phyloP scores from a whole-genome alignment of 2,888 invertebrate genomes.

The Dermolepida albohirtum region DNA sequence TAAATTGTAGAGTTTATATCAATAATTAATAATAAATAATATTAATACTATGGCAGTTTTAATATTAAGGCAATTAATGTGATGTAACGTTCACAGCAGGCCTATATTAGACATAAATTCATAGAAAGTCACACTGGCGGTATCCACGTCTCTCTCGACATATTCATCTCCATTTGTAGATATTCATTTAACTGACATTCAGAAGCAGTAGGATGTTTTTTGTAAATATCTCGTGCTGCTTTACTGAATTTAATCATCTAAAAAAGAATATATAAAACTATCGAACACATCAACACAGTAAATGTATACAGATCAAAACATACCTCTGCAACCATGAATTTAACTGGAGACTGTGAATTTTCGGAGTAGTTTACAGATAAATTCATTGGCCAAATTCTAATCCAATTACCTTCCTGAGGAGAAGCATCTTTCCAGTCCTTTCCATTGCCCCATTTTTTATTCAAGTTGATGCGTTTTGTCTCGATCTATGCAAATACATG shows the following conservation, averaged over 20 bases:
- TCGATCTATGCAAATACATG: too few species aligned
- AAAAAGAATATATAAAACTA: slow-evolving; percentile 39
- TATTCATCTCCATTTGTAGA: slow-evolving; percentile 63
- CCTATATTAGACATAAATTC: background rate
- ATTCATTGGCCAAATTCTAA: slow-evolving; percentile 77
- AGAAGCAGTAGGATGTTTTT: slow-evolving; percentile 65
- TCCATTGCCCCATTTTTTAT: slow-evolving; percentile 76
- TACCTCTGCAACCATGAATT: slow-evolving; percentile 56
- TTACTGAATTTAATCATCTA: slow-evolving; percentile 65
- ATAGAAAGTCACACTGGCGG: slow-evolving; percentile 64
- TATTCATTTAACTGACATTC: slow-evolving; percentile 67
- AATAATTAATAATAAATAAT: too few species aligned
- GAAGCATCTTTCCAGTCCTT: slow-evolving; percentile 76
- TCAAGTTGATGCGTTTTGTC: background rate
- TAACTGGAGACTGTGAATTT: slow-evolving; percentile 50
- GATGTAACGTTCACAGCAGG: background rate
- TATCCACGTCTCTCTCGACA: slow-evolving; percentile 68
- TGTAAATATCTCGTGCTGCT: slow-evolving; percentile 66
- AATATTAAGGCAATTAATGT: background rate
- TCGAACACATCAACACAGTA: background rate
- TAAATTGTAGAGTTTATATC: too few species aligned
- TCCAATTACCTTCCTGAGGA: slow-evolving; percentile 79
- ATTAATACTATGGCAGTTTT: background rate
- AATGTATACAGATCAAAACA: background rate
- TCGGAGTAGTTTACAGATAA: slow-evolving; percentile 40